Base-by-base conservation (phyloP, 2,113 vertebrate genomes). In the Colinus virginianus region DNA sequence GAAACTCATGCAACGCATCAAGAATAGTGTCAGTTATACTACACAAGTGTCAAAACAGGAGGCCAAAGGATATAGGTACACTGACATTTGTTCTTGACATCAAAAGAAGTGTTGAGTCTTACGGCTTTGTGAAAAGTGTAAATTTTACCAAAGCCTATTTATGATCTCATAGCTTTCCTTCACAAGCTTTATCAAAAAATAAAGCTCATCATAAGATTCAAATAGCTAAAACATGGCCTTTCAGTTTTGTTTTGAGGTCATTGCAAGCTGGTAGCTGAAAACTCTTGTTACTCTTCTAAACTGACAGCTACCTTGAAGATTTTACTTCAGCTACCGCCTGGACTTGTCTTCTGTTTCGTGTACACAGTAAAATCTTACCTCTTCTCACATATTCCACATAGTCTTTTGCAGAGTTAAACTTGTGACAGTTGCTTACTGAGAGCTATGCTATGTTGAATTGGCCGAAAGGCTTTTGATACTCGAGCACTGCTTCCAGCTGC, bases 1-100 rank as follows among this genome's bases (percentile, higher is more conserved):
- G 26, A 10, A 23, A 59, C 8, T 86, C 23, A 23, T 26, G 3
- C 32, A 38, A 19, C 12, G 19, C 58, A 40, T 4, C 43, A 58
- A 74, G 11, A 58, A 14, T 74, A 58, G 68, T 22, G 19, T 20
- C 12, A 78, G 10, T 20, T 42, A 26, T 38, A 43, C 26, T 38
- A 56, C 4, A 30, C 5, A 11, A 46, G 11, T 56, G 78, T 23
- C 17, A 32, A 56, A 56, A 49, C 0, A 58, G 8, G 5, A 14
- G 13, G 1, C 23, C 23, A 63, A 69, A n/a, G 3, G 3, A 13
- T 19, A 43, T 4, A 11, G 5, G 38, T 74, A 7, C 28, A 6
- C 9, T 45, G 58, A 59, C 13, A 1, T 74, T 63, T 63, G 11
- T 51, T 64, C 62, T 53, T 82, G 19, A 86, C 64, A 64, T 38